Evolutionary conservation across 2,113 vertebrate genomes (phyloP).

Genomic region (Pithys albifrons): DNA sequence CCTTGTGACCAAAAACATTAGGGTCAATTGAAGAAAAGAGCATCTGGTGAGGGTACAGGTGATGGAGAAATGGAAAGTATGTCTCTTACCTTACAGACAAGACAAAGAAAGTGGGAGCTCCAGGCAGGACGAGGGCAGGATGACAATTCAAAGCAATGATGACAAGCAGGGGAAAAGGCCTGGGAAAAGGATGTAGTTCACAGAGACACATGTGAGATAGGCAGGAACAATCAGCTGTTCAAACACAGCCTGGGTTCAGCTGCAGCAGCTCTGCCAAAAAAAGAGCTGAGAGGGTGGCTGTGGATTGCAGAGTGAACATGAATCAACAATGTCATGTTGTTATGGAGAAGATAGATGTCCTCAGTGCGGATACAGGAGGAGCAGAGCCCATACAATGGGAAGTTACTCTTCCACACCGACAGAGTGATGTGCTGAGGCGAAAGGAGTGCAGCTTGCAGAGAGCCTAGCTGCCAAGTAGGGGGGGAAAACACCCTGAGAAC

Average conservation of each 20-base stretch:
- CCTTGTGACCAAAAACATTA: neutral
- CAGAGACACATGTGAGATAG: neutral
- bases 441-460: neutral
- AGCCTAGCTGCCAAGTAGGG: neutral
- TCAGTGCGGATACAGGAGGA: neutral
- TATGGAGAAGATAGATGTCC: neutral
- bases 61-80: neutral
- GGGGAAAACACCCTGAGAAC: neutral
- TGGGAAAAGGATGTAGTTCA: neutral
- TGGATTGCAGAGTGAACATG: neutral
- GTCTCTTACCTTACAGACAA: neutral
- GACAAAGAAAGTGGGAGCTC: neutral
- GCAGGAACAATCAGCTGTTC: slow-evolving; percentile 19
- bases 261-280: slow-evolving; percentile 9
- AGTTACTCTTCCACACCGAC: neutral
- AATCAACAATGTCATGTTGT: neutral
- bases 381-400: neutral
- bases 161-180: neutral
- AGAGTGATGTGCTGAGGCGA: neutral
- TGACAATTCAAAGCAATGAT: neutral
- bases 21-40: neutral
- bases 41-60: neutral
- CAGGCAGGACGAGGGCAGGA: neutral
- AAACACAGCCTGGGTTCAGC: slow-evolving; percentile 26
- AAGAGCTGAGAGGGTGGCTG: neutral